Evolutionary conservation across 2,888 invertebrate species (phyloP).

Genomic region (Agrilus biguttatus): DNA sequence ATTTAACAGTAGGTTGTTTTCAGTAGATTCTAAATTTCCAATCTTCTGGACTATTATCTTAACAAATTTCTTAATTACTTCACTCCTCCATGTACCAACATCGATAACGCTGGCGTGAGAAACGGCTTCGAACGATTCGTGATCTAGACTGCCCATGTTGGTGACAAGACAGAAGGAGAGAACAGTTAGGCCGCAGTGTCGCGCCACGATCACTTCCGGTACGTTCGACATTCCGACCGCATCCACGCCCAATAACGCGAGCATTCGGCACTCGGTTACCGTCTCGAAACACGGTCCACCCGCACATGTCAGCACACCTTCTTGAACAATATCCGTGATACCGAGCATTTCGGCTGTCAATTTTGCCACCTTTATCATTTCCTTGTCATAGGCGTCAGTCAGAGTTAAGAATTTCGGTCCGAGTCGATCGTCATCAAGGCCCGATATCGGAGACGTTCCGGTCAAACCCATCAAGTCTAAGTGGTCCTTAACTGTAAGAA

Average conservation of each 20-base stretch:
- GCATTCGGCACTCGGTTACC: conserved; percentile 77
- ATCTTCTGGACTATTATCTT: conserved; percentile 40
- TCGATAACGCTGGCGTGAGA: conserved; percentile 84
- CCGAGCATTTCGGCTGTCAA: conserved; percentile 43
- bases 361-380: conserved; percentile 55
- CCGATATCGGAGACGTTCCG: conserved; percentile 86
- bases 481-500: conserved; percentile 72
- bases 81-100: conserved; percentile 54
- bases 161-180: conserved; percentile 91
- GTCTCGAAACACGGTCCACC: conserved; percentile 96
- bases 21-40: conserved; percentile 4
- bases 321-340: conserved; percentile 55
- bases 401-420: conserved; percentile 90
- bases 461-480: conserved; percentile 94
- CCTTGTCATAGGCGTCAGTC: conserved; percentile 72
- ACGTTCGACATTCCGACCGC: conserved; percentile 75
- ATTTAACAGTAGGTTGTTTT: too few species aligned
- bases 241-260: conserved; percentile 70
- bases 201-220: conserved; percentile 71
- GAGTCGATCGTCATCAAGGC: conserved; percentile 89
- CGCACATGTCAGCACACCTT: conserved; percentile 89
- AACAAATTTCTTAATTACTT: conserved; percentile 52
- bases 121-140: conserved; percentile 57
- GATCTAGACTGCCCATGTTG: conserved; percentile 73
- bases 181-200: conserved; percentile 82